Evolutionary conservation across 2,797 vertebrate genomes (phyloP), one percentile per base, ranked within the genome.

Genomic region (Huso huso): DNA sequence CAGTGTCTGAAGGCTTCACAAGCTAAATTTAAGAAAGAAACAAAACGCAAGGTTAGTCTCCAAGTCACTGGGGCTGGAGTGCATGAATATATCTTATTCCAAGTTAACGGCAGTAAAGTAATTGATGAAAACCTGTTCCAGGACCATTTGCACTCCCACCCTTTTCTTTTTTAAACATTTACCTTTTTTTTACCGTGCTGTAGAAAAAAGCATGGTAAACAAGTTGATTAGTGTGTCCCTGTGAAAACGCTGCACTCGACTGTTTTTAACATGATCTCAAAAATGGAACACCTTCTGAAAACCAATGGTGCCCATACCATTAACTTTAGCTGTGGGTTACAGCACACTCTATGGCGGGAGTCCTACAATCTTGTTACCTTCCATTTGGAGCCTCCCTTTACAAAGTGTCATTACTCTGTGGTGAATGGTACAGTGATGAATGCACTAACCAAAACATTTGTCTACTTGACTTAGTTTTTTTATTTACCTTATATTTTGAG

Each of bases 11-110:
- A 6, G 59, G 2, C 49, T 68, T 49, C 49, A 65, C 18, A 50
- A 80, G 53, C 76, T 80, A 61, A n/a, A 58, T 3, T 9, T 55
- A 7, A 9, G n/a, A 7, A 52, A 51, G 15, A 11, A 63, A 57
- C 3, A 62, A 57, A 15, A 18, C 18, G 8, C 10, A 49, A 6
- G 18, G 72, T 52, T 6, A 61, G 11, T 6, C 10, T 48, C 50
- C 49, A 10, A 49, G 61, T 8, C 57, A 37, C 23, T 58, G 10
- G 65, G 53, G n/a, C 0, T 52, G 62, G 67, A 12, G 8, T 51
- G 49, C 60, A n/a, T 15, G 75, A 76, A 58, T 64, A 69, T 53
- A 49, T 50, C 48, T 65, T 63, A 15, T 37, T 48, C 49, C 18
- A 9, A 11, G 12, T 4, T 4, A 23, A 48, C 15, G 2, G 23